Percentiles rank a stretch among this genome's conserved stretches.
Conservation (phyloP, 1,140 invertebrate species). For the Drosophila burlai region DNA sequence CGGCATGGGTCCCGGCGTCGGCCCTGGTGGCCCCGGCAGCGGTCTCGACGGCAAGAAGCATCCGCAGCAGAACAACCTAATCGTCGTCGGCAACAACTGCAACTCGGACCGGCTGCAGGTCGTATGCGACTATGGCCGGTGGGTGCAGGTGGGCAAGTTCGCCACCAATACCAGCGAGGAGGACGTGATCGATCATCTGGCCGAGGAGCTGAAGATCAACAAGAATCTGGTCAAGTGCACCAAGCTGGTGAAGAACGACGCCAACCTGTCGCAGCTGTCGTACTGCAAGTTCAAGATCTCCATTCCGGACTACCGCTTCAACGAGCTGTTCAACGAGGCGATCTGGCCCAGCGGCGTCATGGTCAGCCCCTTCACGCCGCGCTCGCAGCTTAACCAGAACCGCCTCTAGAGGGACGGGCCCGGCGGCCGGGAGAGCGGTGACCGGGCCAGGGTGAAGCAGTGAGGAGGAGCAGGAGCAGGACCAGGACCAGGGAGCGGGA, state of each 20-base stretch:
- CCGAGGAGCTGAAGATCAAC: constrained; percentile 81
- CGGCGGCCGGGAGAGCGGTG: constrained; percentile 45
- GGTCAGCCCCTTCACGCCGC: constrained; percentile 82
- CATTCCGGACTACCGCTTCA: constrained; percentile 84
- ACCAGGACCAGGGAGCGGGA: neutral
- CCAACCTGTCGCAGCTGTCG: constrained; percentile 79
- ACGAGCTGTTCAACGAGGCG: constrained; percentile 84
- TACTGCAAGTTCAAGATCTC: constrained; percentile 84
- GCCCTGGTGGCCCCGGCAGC: constrained; percentile 35
- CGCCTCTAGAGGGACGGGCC: constrained; percentile 71
- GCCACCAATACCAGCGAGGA: constrained; percentile 83
- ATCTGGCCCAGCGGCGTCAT: constrained; percentile 84
- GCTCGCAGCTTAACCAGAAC: constrained; percentile 83
- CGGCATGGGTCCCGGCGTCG: constrained; percentile 28
- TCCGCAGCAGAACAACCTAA: constrained; percentile 79
- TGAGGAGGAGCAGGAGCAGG: constrained; percentile 11
- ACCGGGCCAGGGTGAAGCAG: constrained; percentile 55
- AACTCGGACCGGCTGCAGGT: constrained; percentile 84
- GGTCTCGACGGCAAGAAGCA: constrained; percentile 77
- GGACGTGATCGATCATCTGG: constrained; percentile 80
- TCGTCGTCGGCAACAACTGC: constrained; percentile 82
- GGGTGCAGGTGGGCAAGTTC: constrained; percentile 83
- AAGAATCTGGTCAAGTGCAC: constrained; percentile 83
- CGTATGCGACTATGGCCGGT: constrained; percentile 80
- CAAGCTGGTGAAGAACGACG: constrained; percentile 83